These are phyloP conservation scores for Apodemia duryi DNA, from an alignment of 2,888 invertebrate species.

Conservation along the genomic window DNA sequence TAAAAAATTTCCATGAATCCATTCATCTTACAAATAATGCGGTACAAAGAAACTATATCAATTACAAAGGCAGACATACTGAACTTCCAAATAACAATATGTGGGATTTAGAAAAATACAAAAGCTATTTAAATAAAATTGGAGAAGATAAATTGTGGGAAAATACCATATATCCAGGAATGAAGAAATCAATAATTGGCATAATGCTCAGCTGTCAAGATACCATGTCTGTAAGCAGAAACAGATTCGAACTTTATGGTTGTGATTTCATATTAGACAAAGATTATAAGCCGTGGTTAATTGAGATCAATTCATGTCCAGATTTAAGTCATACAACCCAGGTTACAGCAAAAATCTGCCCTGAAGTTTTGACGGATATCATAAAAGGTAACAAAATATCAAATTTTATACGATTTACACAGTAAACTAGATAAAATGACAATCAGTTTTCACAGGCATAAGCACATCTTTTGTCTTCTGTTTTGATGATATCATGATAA, in stretches of 20 bases:
- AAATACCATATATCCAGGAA: conserved; percentile 88
- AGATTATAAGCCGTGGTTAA: conserved; percentile 91
- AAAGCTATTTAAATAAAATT: conserved; percentile 77
- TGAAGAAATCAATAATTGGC: conserved; percentile 90
- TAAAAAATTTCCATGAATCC: conserved; percentile 89
- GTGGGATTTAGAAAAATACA: conserved; percentile 89
- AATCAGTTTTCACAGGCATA: too few relatives aligned
- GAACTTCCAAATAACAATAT: conserved; percentile 88
- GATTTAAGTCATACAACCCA: conserved; percentile 89
- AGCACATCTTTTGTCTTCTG: too few relatives aligned
- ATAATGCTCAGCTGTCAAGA: conserved; percentile 89
- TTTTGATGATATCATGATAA: too few relatives aligned
- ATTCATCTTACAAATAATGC: conserved; percentile 94
- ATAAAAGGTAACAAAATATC: conserved; percentile 84
- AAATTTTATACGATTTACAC: neutral
- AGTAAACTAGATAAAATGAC: too few relatives aligned
- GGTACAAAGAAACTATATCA: conserved; percentile 87
- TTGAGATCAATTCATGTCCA: conserved; percentile 95
- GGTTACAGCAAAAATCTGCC: conserved; percentile 90
- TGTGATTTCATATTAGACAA: conserved; percentile 95
- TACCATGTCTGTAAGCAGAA: conserved; percentile 82
- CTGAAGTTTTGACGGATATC: conserved; percentile 88
- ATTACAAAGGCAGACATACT: conserved; percentile 70
- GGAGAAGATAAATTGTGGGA: conserved; percentile 84
- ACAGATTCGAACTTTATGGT: conserved; percentile 93